Conservation (phyloP, 2,797 vertebrate species). For the Siniperca scherzeri region DNA sequence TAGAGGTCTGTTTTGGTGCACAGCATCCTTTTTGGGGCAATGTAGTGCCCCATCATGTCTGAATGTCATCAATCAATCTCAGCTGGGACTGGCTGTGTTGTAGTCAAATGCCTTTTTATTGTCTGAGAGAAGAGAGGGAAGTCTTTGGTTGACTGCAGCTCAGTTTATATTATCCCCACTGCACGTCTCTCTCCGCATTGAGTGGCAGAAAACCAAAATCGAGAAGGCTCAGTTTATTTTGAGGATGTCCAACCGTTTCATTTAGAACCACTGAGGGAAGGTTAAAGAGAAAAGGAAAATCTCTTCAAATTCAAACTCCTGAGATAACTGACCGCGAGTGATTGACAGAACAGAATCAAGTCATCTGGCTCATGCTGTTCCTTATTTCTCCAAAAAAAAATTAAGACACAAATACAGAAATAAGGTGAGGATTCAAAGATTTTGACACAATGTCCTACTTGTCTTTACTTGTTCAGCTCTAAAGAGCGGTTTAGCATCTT, state of each 20-base stretch:
- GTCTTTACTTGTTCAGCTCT: too few relatives aligned
- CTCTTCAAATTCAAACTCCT: background rate
- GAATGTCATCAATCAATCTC: slow-evolving; percentile 49
- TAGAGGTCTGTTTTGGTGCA: slow-evolving; percentile 15
- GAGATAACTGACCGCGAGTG: background rate
- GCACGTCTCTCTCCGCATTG: slow-evolving; percentile 20
- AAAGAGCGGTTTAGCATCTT: too few relatives aligned
- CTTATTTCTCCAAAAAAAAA: background rate
- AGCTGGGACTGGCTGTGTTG: slow-evolving; percentile 26
- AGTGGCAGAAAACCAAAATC: slow-evolving; percentile 30
- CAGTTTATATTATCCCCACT: slow-evolving; percentile 34
- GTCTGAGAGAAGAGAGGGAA: slow-evolving; percentile 6
- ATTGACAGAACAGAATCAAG: slow-evolving; percentile 9
- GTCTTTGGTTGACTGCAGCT: slow-evolving; percentile 24
- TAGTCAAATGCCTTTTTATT: slow-evolving; percentile 52
- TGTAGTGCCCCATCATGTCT: slow-evolving; percentile 31
- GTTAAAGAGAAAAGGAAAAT: slow-evolving; percentile 1
- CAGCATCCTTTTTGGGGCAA: slow-evolving; percentile 7
- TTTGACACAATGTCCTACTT: background rate
- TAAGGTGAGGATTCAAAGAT: background rate
- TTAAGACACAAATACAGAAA: background rate
- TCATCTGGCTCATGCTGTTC: background rate
- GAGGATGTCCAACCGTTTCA: slow-evolving; percentile 22
- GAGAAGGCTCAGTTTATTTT: slow-evolving; percentile 33
- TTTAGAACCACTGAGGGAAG: slow-evolving; percentile 23